Percentiles rank a stretch among this genome's conserved stretches.
phyloP scores from a whole-genome alignment of 2,113 vertebrate species.

The Pithys albifrons region DNA sequence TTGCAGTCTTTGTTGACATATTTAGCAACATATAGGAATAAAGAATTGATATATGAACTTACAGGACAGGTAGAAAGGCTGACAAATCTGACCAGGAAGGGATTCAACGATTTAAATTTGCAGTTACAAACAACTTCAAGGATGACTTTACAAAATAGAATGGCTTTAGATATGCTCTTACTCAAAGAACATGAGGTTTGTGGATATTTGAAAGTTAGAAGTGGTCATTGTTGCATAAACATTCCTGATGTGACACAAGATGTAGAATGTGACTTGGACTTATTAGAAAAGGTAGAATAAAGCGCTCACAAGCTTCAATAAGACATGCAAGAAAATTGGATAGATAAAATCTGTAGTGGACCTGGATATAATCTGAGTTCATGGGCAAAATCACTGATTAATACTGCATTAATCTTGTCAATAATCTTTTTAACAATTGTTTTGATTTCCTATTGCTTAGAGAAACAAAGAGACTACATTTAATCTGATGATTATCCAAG shows the following conservation, averaged over 20 bases:
- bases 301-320: neutral
- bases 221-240: neutral
- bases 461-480: neutral
- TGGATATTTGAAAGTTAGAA: neutral
- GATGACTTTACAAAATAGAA: neutral
- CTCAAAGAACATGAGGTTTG: neutral
- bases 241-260: neutral
- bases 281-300: neutral
- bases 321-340: neutral
- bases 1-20: neutral
- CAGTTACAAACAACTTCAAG: neutral
- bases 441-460: neutral
- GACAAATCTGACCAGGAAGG: neutral
- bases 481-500: neutral
- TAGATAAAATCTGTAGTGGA: neutral
- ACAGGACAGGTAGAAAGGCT: neutral
- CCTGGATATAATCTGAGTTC: neutral
- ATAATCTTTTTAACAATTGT: neutral
- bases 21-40: neutral
- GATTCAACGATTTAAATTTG: neutral
- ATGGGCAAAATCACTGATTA: neutral
- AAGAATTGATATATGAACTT: neutral
- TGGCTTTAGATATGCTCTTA: neutral
- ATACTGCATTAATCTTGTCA: neutral
- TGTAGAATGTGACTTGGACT: neutral